These are phyloP conservation scores for Tryphoninae sp. DNA, from an alignment of 2,888 invertebrate species.

Conservation along the genomic window DNA sequence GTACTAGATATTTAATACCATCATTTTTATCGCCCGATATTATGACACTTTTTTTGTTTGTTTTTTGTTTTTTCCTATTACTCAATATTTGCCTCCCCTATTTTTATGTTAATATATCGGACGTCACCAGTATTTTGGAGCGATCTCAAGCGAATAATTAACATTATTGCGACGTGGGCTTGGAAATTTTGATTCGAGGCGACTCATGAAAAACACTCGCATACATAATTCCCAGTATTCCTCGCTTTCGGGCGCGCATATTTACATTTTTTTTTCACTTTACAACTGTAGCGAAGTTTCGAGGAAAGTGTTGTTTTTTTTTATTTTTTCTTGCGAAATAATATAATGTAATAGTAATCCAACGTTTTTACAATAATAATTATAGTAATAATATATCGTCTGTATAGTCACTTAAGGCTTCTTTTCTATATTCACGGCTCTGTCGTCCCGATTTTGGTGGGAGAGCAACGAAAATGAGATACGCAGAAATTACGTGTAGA, in stretches of 20 bases:
- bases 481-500: conserved; percentile 44
- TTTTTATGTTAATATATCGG: conserved; percentile 40
- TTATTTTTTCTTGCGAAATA: conserved; percentile 36
- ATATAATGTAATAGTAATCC: conserved; percentile 48
- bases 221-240: neutral
- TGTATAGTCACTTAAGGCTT: conserved; percentile 42
- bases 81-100: conserved; percentile 2
- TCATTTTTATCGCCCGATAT: conserved; percentile 68
- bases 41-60: conserved; percentile 68
- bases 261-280: conserved; percentile 2
- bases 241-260: neutral
- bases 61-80: conserved; percentile 51
- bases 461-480: conserved; percentile 21
- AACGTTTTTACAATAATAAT: conserved; percentile 37
- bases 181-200: neutral
- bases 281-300: conserved; percentile 38
- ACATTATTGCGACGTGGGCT: neutral
- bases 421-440: conserved; percentile 45
- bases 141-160: neutral
- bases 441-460: conserved; percentile 18
- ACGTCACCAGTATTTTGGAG: conserved; percentile 30
- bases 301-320: conserved; percentile 27
- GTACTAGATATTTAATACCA: conserved; percentile 68
- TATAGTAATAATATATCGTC: conserved; percentile 52
- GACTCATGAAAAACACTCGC: neutral